phyloP scores from a whole-genome alignment of 2,797 vertebrate genomes.

The Anolis apletophallus region DNA sequence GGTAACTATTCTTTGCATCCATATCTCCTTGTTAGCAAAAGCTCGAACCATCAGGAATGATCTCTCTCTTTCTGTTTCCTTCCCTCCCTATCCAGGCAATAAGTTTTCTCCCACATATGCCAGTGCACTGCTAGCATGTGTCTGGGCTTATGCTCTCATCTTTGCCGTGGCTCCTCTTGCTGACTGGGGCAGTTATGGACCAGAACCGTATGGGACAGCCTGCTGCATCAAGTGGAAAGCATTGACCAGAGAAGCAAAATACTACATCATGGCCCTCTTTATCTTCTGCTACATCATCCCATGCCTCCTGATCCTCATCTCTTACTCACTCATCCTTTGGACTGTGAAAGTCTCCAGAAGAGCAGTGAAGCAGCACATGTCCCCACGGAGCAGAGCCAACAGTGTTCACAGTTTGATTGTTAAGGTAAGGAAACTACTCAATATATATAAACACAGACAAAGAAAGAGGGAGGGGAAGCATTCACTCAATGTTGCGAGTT shows the following conservation, averaged over 20 bases:
- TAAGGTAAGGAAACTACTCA: slow-evolving; percentile 77
- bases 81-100: slow-evolving; percentile 75
- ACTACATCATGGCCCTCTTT: slow-evolving; percentile 87
- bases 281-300: slow-evolving; percentile 89
- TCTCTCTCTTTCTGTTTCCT: fast-evolving
- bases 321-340: slow-evolving; percentile 85
- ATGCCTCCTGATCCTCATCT: slow-evolving; percentile 84
- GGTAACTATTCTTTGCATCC: too few species aligned
- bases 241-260: slow-evolving; percentile 77
- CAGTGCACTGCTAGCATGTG: slow-evolving; percentile 75
- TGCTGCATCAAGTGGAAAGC: slow-evolving; percentile 88
- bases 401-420: slow-evolving; percentile 82
- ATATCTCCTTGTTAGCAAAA: neutral
- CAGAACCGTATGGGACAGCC: slow-evolving; percentile 88
- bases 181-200: slow-evolving; percentile 85
- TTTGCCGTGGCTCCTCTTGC: slow-evolving; percentile 85
- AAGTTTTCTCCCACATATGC: slow-evolving; percentile 83
- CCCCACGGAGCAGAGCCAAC: slow-evolving; percentile 78
- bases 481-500: too few species aligned
- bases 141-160: slow-evolving; percentile 84
- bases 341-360: slow-evolving; percentile 74
- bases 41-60: fast-evolving
- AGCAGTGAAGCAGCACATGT: slow-evolving; percentile 83
- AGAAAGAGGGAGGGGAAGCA: neutral
- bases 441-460: neutral